Evolutionary conservation across 2,888 invertebrate genomes (phyloP).

Genomic region (Phortica magna): DNA sequence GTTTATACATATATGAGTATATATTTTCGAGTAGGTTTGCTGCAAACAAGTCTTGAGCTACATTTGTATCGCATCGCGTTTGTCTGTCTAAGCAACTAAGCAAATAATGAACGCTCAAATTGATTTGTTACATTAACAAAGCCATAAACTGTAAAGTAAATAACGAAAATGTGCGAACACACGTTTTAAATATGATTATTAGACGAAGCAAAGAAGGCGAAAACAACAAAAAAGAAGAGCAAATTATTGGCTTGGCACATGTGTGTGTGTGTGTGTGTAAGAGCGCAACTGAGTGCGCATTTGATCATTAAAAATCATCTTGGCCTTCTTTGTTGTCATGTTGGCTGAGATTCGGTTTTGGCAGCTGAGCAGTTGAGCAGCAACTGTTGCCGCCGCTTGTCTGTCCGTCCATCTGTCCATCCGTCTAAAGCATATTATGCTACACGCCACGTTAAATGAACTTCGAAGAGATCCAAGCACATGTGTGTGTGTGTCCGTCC

Average conservation of each 20-base stretch:
- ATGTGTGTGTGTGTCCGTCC: neutral
- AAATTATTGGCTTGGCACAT: too few relatives aligned
- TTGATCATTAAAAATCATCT: too few relatives aligned
- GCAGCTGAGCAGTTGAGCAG: neutral
- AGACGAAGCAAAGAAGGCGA: neutral
- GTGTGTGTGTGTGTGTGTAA: too few relatives aligned
- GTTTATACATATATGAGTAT: neutral
- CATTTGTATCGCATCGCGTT: neutral
- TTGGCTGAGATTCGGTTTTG: neutral
- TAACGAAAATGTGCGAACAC: constrained; percentile 6
- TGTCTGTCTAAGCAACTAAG: neutral
- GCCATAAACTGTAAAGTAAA: constrained; percentile 24
- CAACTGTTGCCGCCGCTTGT: neutral
- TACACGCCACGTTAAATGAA: too few relatives aligned
- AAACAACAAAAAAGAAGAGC: neutral
- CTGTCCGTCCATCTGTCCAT: neutral
- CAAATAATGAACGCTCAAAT: constrained; percentile 22
- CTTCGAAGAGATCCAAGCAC: too few relatives aligned
- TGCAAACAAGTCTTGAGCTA: neutral
- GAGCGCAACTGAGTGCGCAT: too few relatives aligned
- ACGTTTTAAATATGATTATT: neutral
- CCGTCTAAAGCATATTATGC: too few relatives aligned
- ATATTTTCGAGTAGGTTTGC: neutral
- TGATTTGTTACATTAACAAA: constrained; percentile 39
- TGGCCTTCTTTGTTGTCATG: neutral